Percentiles rank a stretch among this genome's conserved stretches.
These are phyloP conservation scores for Nymphalis polychloros DNA, from an alignment of 2,888 invertebrate genomes.

Conservation along the genomic window DNA sequence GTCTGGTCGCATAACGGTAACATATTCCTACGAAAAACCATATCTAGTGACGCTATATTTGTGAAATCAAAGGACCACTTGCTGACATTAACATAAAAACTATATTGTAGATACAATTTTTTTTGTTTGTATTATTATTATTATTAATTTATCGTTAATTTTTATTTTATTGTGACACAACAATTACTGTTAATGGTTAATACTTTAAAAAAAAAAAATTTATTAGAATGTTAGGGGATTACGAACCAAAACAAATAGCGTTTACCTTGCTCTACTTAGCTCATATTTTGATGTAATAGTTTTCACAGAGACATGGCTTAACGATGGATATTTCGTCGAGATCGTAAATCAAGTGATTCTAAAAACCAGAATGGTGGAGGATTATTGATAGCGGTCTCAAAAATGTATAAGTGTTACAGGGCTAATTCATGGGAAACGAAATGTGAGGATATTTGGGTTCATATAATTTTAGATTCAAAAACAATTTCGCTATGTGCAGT, in stretches of 20 bases:
- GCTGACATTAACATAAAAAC: not conserved
- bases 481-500: too few species aligned
- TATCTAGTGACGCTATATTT: conserved; percentile 9
- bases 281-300: conserved; percentile 26
- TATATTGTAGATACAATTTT: not conserved
- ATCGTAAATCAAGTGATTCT: too few species aligned
- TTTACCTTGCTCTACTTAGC: conserved; percentile 22
- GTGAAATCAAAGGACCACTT: not conserved
- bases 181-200: conserved; percentile 10
- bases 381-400: too few species aligned
- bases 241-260: conserved; percentile 21
- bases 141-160: too few species aligned
- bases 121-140: not conserved
- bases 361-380: too few species aligned
- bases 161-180: not conserved
- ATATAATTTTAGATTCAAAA: too few species aligned
- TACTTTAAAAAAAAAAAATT: not conserved
- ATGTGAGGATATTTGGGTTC: too few species aligned
- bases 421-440: too few species aligned
- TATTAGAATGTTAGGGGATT: too few species aligned
- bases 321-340: too few species aligned
- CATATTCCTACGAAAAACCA: conserved; percentile 7
- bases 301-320: conserved; percentile 32
- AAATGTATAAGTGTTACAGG: too few species aligned
- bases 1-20: conserved; percentile 15